phyloP scores from a whole-genome alignment of 2,888 invertebrate species.

The Parelbella ahira region DNA sequence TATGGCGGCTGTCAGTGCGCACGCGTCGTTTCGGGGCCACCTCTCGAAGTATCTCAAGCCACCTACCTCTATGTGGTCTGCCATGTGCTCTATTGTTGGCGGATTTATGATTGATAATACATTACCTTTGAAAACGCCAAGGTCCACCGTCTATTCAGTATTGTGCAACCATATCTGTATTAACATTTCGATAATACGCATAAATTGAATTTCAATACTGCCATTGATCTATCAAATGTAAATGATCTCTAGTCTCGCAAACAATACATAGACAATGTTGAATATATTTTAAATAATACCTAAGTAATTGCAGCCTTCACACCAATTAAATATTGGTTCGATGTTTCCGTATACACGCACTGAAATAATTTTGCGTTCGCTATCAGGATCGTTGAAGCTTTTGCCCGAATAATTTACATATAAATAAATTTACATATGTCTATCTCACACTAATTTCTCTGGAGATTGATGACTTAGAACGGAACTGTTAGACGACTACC shows the following conservation, averaged over 20 bases:
- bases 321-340: conserved; percentile 6
- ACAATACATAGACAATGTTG: neutral
- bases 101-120: conserved; percentile 64
- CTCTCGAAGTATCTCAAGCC: conserved; percentile 57
- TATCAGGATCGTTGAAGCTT: too few species aligned
- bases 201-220: conserved; percentile 20
- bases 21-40: conserved; percentile 65
- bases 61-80: conserved; percentile 55
- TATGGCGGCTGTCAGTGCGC: conserved; percentile 54
- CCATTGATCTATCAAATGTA: conserved; percentile 16
- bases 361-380: conserved; percentile 12
- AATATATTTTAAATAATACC: neutral
- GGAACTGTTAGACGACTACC: conserved; percentile 18
- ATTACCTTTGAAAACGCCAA: conserved; percentile 53
- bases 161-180: conserved; percentile 41
- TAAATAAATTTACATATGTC: too few species aligned
- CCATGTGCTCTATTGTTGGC: conserved; percentile 65
- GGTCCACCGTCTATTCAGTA: conserved; percentile 43
- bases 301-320: neutral
- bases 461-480: conserved; percentile 8
- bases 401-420: too few species aligned
- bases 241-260: neutral
- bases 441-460: too few species aligned
- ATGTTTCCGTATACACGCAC: too few species aligned
- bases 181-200: conserved; percentile 21